Conservation (phyloP, 1,140 invertebrate species). For the Brachystomella parvula region DNA sequence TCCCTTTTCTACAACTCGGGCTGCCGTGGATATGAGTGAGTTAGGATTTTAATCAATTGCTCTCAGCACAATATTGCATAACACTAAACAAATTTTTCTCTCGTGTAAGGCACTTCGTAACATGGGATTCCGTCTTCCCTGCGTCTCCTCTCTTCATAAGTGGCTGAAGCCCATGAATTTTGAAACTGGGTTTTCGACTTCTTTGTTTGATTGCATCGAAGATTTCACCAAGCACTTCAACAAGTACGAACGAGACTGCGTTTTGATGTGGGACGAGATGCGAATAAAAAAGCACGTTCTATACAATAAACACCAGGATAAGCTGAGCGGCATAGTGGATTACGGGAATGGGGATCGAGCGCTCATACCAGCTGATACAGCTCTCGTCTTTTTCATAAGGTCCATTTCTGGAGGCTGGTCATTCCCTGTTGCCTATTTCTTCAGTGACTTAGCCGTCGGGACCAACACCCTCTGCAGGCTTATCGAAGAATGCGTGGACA, state of each 20-base stretch:
- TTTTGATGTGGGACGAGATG: conserved; percentile 23
- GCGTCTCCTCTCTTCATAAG: background rate
- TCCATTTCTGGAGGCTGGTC: conserved; percentile 7
- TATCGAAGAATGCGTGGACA: background rate
- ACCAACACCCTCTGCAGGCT: background rate
- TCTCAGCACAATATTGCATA: background rate
- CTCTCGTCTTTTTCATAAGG: conserved; percentile 14
- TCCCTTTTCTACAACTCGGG: background rate
- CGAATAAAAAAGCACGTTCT: conserved; percentile 8
- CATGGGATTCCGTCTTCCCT: background rate
- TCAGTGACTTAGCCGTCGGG: background rate
- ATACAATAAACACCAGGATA: conserved; percentile 9
- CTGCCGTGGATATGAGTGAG: background rate
- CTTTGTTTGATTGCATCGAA: background rate
- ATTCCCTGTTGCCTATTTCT: conserved; percentile 14
- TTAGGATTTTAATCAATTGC: background rate
- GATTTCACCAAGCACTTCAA: background rate
- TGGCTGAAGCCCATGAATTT: background rate
- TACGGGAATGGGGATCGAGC: background rate
- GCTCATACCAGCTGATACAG: background rate
- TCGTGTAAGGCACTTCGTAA: background rate
- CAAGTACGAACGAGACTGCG: conserved; percentile 1
- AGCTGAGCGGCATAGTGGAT: conserved; percentile 15
- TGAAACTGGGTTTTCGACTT: background rate
- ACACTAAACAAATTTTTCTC: background rate